These are phyloP conservation scores for Drosophila greeni DNA, from an alignment of 2,888 invertebrate species.

Conservation along the genomic window DNA sequence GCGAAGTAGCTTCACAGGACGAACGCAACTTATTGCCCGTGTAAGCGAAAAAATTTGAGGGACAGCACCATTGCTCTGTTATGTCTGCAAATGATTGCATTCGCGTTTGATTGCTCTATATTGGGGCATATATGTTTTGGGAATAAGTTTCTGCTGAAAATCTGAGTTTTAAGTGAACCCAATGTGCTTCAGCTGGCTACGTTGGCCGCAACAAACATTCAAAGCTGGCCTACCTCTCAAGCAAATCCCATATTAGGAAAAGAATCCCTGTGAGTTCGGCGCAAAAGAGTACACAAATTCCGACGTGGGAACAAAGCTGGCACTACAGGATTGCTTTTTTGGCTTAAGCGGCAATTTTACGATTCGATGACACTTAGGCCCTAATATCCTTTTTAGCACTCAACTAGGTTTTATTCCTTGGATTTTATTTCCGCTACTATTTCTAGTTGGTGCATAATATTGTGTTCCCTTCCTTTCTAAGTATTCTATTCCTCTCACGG, in stretches of 20 bases:
- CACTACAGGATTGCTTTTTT: conserved; percentile 10
- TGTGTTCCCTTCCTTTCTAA: conserved; percentile 10
- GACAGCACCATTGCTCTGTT: conserved; percentile 9
- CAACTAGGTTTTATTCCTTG: conserved; percentile 51
- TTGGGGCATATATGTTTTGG: background rate
- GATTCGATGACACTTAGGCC: conserved; percentile 66
- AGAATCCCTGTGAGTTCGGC: background rate
- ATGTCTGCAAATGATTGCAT: conserved; percentile 73
- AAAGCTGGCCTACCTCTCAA: background rate
- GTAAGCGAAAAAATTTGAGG: conserved; percentile 62
- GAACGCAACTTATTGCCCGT: conserved; percentile 61
- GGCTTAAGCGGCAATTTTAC: conserved; percentile 47
- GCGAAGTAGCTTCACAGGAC: background rate
- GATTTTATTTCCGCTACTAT: conserved; percentile 52
- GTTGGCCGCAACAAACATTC: too few relatives aligned
- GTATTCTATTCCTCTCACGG: background rate
- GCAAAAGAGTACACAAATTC: conserved; percentile 11
- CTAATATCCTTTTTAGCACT: conserved; percentile 71
- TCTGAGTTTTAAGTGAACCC: background rate
- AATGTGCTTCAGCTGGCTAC: too few relatives aligned
- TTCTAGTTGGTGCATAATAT: conserved; percentile 58
- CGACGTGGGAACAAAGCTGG: background rate
- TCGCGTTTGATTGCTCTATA: conserved; percentile 37
- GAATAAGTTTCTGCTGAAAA: background rate
- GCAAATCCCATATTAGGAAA: background rate